Percentiles rank a stretch among this genome's conserved stretches.
Evolutionary conservation across 2,888 invertebrate species (phyloP).

Genomic region (Phytoseiulus persimilis): DNA sequence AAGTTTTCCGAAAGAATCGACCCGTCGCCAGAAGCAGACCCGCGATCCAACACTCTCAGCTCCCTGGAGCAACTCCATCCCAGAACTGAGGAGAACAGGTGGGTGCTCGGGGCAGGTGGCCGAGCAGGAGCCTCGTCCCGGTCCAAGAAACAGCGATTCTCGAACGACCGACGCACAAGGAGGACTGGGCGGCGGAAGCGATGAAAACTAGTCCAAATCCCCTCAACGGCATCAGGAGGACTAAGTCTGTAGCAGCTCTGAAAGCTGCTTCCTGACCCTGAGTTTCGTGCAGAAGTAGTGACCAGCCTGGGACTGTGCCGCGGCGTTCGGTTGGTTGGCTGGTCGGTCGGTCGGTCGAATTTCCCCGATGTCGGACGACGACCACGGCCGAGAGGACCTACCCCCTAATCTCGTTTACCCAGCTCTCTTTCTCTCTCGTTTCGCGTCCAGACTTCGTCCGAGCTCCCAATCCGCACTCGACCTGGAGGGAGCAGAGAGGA

Average conservation of each 20-base stretch:
- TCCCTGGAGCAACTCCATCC: too few species aligned
- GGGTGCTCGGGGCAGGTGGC: too few species aligned
- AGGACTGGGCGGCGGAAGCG: background rate
- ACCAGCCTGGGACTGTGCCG: background rate
- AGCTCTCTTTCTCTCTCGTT: background rate
- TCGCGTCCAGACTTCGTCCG: background rate
- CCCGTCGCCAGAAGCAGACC: too few species aligned
- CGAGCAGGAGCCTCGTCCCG: background rate
- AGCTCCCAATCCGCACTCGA: background rate
- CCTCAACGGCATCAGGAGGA: background rate
- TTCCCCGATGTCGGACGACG: background rate
- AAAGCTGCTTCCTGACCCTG: background rate
- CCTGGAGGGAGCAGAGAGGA: background rate
- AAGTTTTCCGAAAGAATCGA: too few species aligned
- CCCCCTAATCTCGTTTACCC: constrained; percentile 5
- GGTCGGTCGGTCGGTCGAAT: background rate
- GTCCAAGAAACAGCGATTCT: background rate
- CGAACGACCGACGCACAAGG: background rate
- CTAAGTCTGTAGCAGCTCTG: background rate
- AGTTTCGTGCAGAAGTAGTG: background rate
- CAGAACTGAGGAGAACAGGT: too few species aligned
- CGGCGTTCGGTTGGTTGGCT: background rate
- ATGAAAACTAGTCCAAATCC: background rate
- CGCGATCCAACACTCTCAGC: too few species aligned
- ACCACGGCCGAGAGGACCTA: background rate